phyloP scores from a whole-genome alignment of 2,113 vertebrate genomes.

The Catharus bicknelli region DNA sequence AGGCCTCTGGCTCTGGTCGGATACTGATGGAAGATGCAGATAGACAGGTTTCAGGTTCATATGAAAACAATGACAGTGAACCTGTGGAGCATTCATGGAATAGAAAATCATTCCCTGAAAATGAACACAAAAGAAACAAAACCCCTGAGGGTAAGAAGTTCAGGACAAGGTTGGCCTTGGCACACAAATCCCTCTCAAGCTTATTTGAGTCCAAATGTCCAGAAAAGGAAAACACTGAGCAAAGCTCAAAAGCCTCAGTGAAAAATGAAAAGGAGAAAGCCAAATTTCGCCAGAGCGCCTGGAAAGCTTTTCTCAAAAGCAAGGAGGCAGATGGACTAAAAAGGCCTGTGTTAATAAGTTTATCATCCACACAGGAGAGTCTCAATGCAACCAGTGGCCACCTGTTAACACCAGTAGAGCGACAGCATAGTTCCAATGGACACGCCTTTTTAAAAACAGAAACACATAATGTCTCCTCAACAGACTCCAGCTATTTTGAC shows the following conservation, averaged over 20 bases:
- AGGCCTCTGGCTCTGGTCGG: slow-evolving; percentile 33
- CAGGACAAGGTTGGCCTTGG: slow-evolving; percentile 77
- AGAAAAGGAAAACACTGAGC: slow-evolving; percentile 76
- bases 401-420: background rate
- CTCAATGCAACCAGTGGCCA: background rate
- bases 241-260: slow-evolving; percentile 3
- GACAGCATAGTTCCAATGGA: background rate
- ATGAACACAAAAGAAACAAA: slow-evolving; percentile 72
- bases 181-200: slow-evolving; percentile 83
- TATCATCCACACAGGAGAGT: slow-evolving; percentile 22
- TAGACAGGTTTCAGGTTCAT: background rate
- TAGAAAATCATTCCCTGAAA: slow-evolving; percentile 52
- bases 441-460: slow-evolving; percentile 5
- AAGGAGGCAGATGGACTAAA: slow-evolving; percentile 69
- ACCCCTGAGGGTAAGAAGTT: slow-evolving; percentile 78
- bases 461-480: slow-evolving; percentile 42
- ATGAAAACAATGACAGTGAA: slow-evolving; percentile 4
- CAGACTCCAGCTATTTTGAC: background rate
- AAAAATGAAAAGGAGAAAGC: slow-evolving; percentile 69
- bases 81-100: slow-evolving; percentile 2
- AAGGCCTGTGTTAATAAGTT: slow-evolving; percentile 30
- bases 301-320: slow-evolving; percentile 75
- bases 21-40: slow-evolving; percentile 2
- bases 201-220: slow-evolving; percentile 81
- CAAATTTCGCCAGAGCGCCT: slow-evolving; percentile 68